These are phyloP conservation scores for Zaprionus obscuricornis DNA, from an alignment of 2,888 invertebrate genomes.

Conservation along the genomic window DNA sequence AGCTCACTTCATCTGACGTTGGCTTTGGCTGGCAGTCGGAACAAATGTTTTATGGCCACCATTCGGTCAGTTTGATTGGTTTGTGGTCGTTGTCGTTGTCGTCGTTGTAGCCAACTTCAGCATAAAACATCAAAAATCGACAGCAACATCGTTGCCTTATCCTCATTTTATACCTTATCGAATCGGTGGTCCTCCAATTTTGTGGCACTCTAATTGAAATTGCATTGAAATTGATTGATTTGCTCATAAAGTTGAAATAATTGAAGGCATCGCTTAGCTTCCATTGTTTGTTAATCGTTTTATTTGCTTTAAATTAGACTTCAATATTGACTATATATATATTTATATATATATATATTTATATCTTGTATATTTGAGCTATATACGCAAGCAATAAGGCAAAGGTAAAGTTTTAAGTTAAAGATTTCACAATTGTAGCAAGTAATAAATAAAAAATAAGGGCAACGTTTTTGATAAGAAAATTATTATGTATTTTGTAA, in stretches of 20 bases:
- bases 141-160: constrained; percentile 46
- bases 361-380: too few species aligned
- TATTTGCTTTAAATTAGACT: constrained; percentile 41
- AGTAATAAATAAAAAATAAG: too few species aligned
- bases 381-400: too few species aligned
- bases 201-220: constrained; percentile 70
- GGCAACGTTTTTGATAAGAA: too few species aligned
- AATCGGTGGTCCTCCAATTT: constrained; percentile 12
- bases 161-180: not conserved
- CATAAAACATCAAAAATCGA: not conserved
- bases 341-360: too few species aligned
- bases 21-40: constrained; percentile 3
- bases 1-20: constrained; percentile 32
- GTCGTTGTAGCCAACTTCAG: not conserved
- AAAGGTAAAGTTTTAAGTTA: too few species aligned
- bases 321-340: too few species aligned
- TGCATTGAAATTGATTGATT: constrained; percentile 79
- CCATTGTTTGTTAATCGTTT: constrained; percentile 62
- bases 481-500: too few species aligned
- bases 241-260: constrained; percentile 57
- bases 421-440: too few species aligned
- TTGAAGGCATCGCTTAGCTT: constrained; percentile 24
- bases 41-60: constrained; percentile 39
- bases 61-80: constrained; percentile 54
- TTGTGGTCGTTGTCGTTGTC: constrained; percentile 38